phyloP scores from a whole-genome alignment of 2,113 vertebrate species.

The Sclerurus mexicanus region DNA sequence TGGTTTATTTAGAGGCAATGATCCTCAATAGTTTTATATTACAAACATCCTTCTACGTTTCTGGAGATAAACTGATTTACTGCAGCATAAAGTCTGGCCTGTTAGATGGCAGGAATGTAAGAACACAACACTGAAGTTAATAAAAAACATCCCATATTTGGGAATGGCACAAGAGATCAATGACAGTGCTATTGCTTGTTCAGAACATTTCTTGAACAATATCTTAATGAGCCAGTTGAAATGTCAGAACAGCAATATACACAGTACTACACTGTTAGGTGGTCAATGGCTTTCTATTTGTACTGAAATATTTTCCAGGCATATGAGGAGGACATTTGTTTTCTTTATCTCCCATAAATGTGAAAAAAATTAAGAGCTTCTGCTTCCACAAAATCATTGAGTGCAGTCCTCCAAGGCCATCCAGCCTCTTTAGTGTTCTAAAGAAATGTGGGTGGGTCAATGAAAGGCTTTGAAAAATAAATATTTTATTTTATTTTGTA shows the following conservation, averaged over 20 bases:
- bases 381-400: constrained; percentile 19
- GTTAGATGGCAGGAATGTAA: not conserved
- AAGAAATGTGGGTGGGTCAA: not conserved
- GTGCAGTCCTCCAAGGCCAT: not conserved
- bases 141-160: not conserved
- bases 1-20: not conserved
- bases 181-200: not conserved
- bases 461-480: constrained; percentile 21
- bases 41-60: not conserved
- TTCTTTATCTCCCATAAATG: constrained; percentile 20
- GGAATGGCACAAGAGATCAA: not conserved
- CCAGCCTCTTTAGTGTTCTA: not conserved
- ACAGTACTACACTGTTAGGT: not conserved
- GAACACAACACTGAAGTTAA: not conserved
- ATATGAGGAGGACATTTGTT: not conserved
- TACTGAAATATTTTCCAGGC: not conserved
- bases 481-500: not conserved
- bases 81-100: not conserved
- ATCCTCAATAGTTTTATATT: not conserved
- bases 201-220: not conserved
- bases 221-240: not conserved
- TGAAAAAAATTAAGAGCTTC: not conserved
- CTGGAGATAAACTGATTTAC: not conserved
- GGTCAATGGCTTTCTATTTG: not conserved
- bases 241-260: not conserved